A percentile compares a stretch with the other conserved stretches of the same genome.
Evolutionary conservation across 2,113 vertebrate species (phyloP).

Genomic region (Theristicus caerulescens): DNA sequence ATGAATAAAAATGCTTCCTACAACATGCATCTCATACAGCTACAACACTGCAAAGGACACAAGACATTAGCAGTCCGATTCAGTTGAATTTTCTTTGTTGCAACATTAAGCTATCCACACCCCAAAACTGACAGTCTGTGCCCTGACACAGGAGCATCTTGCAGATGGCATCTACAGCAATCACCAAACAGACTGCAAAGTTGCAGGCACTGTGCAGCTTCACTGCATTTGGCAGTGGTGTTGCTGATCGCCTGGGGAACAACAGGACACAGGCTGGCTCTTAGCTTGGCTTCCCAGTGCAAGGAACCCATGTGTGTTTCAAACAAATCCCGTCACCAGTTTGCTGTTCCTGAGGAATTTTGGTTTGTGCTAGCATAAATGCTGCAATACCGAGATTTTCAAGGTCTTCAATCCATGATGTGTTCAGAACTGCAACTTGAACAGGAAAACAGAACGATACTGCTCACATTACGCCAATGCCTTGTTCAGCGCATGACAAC

Average conservation of each 20-base stretch:
- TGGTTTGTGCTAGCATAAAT: neutral
- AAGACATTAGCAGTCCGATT: neutral
- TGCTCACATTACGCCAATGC: constrained; percentile 1
- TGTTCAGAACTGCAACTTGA: neutral
- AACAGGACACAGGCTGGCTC: neutral
- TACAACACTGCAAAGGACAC: neutral
- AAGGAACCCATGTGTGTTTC: accelerated
- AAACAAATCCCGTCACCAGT: neutral
- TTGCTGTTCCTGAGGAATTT: neutral
- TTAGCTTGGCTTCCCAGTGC: neutral
- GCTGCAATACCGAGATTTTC: neutral
- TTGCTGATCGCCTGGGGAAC: neutral
- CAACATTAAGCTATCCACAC: neutral
- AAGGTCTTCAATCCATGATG: neutral
- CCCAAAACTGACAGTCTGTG: neutral
- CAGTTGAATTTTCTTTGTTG: neutral
- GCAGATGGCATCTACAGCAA: neutral
- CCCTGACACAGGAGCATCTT: neutral
- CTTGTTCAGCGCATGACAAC: constrained; percentile 49
- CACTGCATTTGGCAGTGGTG: neutral
- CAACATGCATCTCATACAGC: neutral
- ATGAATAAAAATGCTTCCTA: neutral
- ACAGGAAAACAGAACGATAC: neutral
- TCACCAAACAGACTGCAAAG: neutral
- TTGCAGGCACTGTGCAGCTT: neutral